phyloP scores from a whole-genome alignment of 2,888 invertebrate species.

The Phaedon cochleariae region DNA sequence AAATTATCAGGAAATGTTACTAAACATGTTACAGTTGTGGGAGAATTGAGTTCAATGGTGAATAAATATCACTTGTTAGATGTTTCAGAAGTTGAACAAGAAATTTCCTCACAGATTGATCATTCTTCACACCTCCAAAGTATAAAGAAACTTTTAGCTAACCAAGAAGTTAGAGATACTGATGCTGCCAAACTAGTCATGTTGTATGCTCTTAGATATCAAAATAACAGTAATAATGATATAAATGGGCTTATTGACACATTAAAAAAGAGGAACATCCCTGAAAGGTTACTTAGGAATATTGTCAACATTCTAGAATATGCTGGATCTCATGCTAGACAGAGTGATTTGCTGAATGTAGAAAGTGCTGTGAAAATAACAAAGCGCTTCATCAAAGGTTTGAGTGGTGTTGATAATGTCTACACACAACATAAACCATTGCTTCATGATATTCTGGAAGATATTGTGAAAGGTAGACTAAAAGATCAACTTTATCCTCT shows the following conservation, averaged over 20 bases:
- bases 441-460: conserved; percentile 87
- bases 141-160: conserved; percentile 79
- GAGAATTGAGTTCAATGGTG: conserved; percentile 90
- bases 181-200: conserved; percentile 91
- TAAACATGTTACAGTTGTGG: conserved; percentile 97
- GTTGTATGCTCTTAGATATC: conserved; percentile 93
- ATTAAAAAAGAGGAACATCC: conserved; percentile 75
- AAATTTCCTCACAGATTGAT: conserved; percentile 87
- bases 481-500: conserved; percentile 87
- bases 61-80: conserved; percentile 81
- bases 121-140: conserved; percentile 80
- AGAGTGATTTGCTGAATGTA: conserved; percentile 84
- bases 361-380: conserved; percentile 89
- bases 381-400: conserved; percentile 86
- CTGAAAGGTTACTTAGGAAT: conserved; percentile 69
- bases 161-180: conserved; percentile 72
- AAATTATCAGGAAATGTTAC: conserved; percentile 96
- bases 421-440: conserved; percentile 98
- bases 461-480: conserved; percentile 89
- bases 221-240: conserved; percentile 87
- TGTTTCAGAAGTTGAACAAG: conserved; percentile 93
- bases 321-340: conserved; percentile 82
- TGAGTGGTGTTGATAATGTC: conserved; percentile 98
- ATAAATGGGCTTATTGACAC: conserved; percentile 78
- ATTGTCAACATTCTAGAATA: conserved; percentile 80